Conservation (phyloP, 2,797 vertebrate species). For the Masticophis lateralis region DNA sequence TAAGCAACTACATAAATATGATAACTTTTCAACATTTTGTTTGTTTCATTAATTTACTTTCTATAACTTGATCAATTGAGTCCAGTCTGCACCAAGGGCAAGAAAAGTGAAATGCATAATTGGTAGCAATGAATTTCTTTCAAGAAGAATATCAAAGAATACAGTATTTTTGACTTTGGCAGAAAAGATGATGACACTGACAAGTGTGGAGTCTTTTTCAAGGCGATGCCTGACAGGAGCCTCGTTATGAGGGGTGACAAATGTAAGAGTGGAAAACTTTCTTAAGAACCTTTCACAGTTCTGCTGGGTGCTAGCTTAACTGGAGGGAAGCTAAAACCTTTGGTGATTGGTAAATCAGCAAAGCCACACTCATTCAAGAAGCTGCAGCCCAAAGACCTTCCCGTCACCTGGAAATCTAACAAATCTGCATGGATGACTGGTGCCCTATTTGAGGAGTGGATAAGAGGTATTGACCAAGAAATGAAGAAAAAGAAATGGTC, state of each 20-base stretch:
- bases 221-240: background rate
- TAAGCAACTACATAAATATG: too few species aligned
- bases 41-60: background rate
- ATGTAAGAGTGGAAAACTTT: background rate
- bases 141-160: background rate
- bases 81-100: background rate
- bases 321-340: background rate
- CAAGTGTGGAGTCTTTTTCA: background rate
- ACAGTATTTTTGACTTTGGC: background rate
- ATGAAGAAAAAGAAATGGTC: background rate
- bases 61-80: background rate
- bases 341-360: background rate
- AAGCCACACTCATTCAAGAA: background rate
- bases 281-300: background rate
- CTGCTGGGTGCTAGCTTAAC: background rate
- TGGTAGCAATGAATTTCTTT: background rate
- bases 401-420: background rate
- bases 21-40: too few species aligned
- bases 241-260: background rate
- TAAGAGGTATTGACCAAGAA: background rate
- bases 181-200: background rate
- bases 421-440: background rate
- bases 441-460: background rate
- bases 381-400: background rate
- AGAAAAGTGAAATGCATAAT: background rate